A percentile compares a stretch with the other conserved stretches of the same genome.
Conservation (phyloP, 2,888 invertebrate genomes). For the Tupiocoris notatus region DNA sequence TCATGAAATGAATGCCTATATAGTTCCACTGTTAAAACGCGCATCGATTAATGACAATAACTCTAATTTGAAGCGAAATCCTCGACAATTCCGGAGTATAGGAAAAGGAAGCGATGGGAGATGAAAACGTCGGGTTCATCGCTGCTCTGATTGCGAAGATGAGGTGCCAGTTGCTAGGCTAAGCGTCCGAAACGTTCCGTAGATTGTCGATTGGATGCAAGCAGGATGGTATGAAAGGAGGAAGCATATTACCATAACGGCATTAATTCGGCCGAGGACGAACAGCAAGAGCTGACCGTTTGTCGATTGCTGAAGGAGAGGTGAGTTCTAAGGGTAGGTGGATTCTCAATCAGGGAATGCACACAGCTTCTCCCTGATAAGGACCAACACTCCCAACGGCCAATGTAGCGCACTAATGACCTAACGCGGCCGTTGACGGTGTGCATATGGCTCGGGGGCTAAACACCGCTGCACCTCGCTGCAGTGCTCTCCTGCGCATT, state of each 20-base stretch:
- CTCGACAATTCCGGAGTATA: no score
- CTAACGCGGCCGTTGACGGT: not conserved
- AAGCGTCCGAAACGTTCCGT: no score
- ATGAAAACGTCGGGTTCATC: no score
- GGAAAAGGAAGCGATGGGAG: no score
- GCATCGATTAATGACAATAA: no score
- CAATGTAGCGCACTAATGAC: not conserved
- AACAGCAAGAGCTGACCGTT: not conserved
- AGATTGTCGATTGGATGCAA: no score
- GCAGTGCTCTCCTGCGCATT: no score
- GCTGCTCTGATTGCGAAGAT: no score
- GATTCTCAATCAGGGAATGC: not conserved
- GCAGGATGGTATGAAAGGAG: not conserved
- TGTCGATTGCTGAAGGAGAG: not conserved
- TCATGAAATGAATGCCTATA: no score
- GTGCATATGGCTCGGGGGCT: not conserved
- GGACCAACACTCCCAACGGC: not conserved
- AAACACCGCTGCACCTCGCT: not conserved
- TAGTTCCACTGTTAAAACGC: no score
- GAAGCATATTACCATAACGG: not conserved
- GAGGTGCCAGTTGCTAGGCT: no score
- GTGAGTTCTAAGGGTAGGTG: not conserved
- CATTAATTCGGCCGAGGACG: not conserved
- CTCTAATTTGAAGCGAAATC: no score
- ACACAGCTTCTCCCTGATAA: not conserved